These are phyloP conservation scores for Pristis pectinata DNA, from an alignment of 2,797 vertebrate species.

Conservation along the genomic window DNA sequence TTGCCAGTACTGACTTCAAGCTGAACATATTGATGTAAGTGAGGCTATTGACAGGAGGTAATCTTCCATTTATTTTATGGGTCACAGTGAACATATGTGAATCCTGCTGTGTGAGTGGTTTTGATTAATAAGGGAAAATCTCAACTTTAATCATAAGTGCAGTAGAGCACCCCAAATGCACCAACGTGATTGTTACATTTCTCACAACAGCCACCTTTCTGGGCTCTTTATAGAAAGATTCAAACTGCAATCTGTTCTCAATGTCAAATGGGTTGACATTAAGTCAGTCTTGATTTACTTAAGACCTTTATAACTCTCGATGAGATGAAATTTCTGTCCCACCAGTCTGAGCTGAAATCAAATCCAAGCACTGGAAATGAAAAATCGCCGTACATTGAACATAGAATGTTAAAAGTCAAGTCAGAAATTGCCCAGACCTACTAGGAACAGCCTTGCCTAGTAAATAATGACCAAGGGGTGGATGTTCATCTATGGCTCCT, in stretches of 20 bases:
- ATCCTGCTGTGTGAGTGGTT: background rate
- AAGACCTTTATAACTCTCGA: background rate
- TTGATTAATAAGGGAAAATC: background rate
- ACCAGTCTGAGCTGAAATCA: background rate
- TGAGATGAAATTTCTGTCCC: background rate
- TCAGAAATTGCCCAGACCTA: background rate
- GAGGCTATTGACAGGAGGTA: slow-evolving; percentile 8
- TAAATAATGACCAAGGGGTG: background rate
- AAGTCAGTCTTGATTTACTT: background rate
- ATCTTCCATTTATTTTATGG: slow-evolving; percentile 10
- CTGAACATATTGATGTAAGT: slow-evolving; percentile 17
- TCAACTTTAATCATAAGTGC: background rate
- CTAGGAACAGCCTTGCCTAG: background rate
- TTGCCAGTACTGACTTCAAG: background rate
- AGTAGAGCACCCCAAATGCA: no score
- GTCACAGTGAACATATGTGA: background rate
- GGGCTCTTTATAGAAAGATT: background rate
- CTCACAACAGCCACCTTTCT: background rate
- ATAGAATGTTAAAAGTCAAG: background rate
- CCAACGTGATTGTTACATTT: background rate
- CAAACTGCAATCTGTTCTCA: background rate
- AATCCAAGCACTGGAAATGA: background rate
- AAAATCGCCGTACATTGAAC: background rate
- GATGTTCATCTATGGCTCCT: background rate
- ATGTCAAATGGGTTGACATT: background rate